phyloP scores from a whole-genome alignment of 2,888 invertebrate genomes.

The Acanthopleura granulata region DNA sequence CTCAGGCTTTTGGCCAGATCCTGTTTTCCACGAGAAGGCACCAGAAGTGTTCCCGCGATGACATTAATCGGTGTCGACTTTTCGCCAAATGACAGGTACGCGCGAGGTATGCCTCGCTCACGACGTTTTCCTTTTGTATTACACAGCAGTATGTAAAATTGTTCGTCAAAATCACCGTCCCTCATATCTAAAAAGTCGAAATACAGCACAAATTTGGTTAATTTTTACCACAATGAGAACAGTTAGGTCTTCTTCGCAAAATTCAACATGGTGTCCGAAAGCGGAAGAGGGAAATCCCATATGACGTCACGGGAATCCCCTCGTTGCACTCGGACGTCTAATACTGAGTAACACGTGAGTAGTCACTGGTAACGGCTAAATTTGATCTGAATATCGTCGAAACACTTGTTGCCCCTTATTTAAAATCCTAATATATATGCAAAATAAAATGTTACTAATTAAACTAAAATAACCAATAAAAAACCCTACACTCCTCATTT shows the following conservation, averaged over 20 bases:
- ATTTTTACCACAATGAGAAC: too few relatives aligned
- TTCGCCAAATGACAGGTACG: neutral
- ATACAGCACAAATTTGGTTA: neutral
- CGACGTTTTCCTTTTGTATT: neutral
- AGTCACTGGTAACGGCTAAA: too few relatives aligned
- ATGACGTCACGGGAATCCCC: neutral
- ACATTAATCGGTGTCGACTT: neutral
- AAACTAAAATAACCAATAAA: too few relatives aligned
- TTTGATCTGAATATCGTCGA: too few relatives aligned
- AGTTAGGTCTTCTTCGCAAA: too few relatives aligned
- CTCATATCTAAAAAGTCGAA: constrained; percentile 3
- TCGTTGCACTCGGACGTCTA: too few relatives aligned
- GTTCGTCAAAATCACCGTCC: constrained; percentile 10
- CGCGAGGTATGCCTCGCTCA: neutral
- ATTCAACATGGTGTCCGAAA: neutral
- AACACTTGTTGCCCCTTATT: too few relatives aligned
- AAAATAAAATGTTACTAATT: too few relatives aligned
- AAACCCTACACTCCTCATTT: too few relatives aligned
- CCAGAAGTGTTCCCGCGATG: neutral
- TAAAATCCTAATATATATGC: too few relatives aligned
- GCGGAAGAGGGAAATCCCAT: constrained; percentile 3
- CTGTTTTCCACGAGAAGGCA: neutral
- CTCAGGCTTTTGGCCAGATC: neutral
- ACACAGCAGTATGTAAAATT: neutral
- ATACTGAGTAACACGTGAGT: too few relatives aligned